Conservation (phyloP, 1,140 invertebrate species). For the Babylonia areolata region DNA sequence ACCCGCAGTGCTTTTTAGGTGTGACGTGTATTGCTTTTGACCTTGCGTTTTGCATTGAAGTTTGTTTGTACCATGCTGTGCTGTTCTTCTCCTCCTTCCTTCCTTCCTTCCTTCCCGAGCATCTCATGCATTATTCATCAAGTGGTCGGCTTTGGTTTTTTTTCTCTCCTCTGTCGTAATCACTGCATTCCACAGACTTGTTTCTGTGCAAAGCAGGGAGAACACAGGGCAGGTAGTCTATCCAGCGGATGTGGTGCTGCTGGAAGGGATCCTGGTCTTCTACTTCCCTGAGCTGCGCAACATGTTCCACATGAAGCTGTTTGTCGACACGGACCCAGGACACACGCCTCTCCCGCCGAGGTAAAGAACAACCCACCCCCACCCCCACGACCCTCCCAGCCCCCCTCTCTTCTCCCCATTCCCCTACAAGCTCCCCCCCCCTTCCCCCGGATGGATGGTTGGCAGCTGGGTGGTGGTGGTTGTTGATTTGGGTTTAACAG, state of each 20-base stretch:
- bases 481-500: no score
- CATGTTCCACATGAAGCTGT: slow-evolving; percentile 99
- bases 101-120: background rate
- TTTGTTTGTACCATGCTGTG: no score
- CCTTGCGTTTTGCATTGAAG: no score
- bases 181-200: background rate
- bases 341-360: slow-evolving; percentile 94
- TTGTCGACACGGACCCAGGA: slow-evolving; percentile 99
- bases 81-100: background rate
- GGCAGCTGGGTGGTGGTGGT: no score
- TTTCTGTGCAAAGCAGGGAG: slow-evolving; percentile 78
- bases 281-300: slow-evolving; percentile 96
- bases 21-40: no score
- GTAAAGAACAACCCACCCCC: no score
- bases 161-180: slow-evolving; percentile 2
- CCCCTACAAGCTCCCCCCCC: no score
- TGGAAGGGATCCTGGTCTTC: slow-evolving; percentile 98
- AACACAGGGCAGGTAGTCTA: slow-evolving; percentile 86
- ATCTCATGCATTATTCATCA: slow-evolving; percentile 18
- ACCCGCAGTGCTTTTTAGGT: no score
- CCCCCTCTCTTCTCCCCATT: no score
- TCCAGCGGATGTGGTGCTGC: slow-evolving; percentile 97
- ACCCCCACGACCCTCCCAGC: no score
- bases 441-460: no score
- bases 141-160: background rate